Conservation (phyloP, 2,888 invertebrate genomes). For the Parelbella ahira region DNA sequence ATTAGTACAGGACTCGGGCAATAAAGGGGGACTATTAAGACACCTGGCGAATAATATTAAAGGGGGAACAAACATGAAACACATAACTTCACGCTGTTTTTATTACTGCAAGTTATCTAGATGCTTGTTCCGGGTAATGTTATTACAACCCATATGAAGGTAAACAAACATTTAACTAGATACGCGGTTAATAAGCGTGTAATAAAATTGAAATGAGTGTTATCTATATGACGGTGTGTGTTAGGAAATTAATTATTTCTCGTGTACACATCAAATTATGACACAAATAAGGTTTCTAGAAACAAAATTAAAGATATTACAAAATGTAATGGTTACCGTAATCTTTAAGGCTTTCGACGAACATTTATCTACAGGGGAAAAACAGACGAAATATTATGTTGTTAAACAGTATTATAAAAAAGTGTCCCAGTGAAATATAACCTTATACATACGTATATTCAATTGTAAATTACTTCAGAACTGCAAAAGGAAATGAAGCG, state of each 20-base stretch:
- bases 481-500: constrained; percentile 17
- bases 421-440: no score
- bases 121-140: constrained; percentile 19
- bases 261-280: no score
- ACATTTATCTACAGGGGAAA: no score
- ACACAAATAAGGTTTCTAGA: no score
- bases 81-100: constrained; percentile 52
- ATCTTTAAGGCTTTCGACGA: no score
- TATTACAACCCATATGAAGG: constrained; percentile 7
- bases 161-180: constrained; percentile 5
- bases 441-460: constrained; percentile 8
- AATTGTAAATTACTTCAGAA: background rate
- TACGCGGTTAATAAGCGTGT: background rate
- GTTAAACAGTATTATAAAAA: no score
- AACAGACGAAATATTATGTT: no score
- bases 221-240: no score
- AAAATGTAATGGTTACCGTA: no score
- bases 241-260: no score
- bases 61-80: constrained; percentile 50
- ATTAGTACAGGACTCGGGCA: constrained; percentile 63
- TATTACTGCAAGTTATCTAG: constrained; percentile 45
- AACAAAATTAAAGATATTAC: no score
- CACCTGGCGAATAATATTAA: constrained; percentile 77
- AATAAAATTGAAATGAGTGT: no score
- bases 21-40: constrained; percentile 61